phyloP scores from a whole-genome alignment of 2,797 vertebrate genomes.

The Aphelocoma californica region DNA sequence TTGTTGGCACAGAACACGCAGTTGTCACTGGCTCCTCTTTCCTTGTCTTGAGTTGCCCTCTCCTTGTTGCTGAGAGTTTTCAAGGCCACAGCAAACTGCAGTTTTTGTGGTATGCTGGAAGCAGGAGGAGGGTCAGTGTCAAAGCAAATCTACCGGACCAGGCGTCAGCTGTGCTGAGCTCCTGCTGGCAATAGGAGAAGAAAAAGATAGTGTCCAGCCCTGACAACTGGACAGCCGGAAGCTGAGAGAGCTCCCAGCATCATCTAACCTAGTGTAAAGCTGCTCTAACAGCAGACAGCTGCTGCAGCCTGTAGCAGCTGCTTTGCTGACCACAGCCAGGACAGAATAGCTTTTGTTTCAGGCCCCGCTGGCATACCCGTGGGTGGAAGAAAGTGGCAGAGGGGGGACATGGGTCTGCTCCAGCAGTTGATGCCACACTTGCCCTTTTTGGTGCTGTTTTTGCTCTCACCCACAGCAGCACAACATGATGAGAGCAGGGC shows the following conservation, averaged over 20 bases:
- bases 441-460: neutral
- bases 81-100: neutral
- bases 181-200: neutral
- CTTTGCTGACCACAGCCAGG: neutral
- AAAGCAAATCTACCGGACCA: neutral
- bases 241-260: neutral
- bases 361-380: neutral
- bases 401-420: neutral
- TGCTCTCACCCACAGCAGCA: neutral
- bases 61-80: neutral
- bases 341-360: neutral
- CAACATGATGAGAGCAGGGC: neutral
- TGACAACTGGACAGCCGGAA: neutral
- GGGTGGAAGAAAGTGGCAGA: neutral
- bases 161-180: neutral
- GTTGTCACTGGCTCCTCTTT: neutral
- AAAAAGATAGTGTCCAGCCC: neutral
- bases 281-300: neutral
- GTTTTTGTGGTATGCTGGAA: neutral
- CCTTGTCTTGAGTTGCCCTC: neutral
- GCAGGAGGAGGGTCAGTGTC: neutral
- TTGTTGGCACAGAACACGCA: neutral
- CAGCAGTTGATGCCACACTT: neutral
- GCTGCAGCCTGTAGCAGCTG: constrained; percentile 8
- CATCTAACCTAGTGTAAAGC: neutral